phyloP scores from a whole-genome alignment of 2,888 invertebrate genomes.

The Metacarcinus magister region DNA sequence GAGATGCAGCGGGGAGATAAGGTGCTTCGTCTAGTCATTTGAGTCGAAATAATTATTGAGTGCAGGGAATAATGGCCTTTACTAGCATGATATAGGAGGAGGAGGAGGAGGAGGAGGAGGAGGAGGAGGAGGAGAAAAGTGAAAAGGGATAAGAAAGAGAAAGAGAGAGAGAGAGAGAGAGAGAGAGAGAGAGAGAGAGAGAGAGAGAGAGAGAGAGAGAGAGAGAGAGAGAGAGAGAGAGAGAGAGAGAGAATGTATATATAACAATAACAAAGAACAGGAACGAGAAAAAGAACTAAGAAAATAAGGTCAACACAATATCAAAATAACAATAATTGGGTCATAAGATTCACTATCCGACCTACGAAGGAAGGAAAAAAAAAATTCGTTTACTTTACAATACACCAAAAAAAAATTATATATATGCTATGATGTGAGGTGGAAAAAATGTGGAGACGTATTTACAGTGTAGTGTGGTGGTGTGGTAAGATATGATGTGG shows the following conservation, averaged over 20 bases:
- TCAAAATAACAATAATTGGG: not conserved
- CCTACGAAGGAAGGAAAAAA: too few species aligned
- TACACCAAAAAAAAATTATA: not conserved
- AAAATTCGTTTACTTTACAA: not conserved
- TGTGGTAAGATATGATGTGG: not conserved
- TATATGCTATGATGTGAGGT: not conserved
- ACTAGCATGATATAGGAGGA: slow-evolving; percentile 66
- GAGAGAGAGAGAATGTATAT: not conserved
- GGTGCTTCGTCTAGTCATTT: slow-evolving; percentile 70
- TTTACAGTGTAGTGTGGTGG: not conserved
- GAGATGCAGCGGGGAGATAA: slow-evolving; percentile 67
- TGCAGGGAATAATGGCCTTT: slow-evolving; percentile 69
- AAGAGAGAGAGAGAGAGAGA: slow-evolving; percentile 29
- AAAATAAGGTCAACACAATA: not conserved
- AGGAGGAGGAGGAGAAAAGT: not conserved
- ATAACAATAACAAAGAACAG: too few species aligned
- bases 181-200: slow-evolving; percentile 37
- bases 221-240: slow-evolving; percentile 59
- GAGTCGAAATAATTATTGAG: slow-evolving; percentile 72
- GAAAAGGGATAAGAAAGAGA: not conserved
- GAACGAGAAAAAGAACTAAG: not conserved
- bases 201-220: slow-evolving; percentile 19
- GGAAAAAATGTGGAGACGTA: not conserved
- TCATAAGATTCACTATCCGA: not conserved
- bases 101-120: not conserved